These are phyloP conservation scores for Lasiommata megera DNA, from an alignment of 2,888 invertebrate species.

Conservation along the genomic window DNA sequence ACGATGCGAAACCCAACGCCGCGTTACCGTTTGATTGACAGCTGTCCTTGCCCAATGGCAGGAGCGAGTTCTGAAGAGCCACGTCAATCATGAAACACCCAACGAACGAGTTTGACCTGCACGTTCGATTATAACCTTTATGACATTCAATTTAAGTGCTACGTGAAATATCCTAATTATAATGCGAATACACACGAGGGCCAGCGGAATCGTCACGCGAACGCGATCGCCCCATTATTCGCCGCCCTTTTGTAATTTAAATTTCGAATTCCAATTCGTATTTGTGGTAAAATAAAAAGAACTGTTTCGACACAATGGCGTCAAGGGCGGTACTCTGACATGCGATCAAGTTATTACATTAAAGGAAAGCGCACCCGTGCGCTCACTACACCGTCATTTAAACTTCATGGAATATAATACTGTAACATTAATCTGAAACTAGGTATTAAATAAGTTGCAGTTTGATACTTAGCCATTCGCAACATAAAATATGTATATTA, in stretches of 20 bases:
- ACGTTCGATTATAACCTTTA: conserved; percentile 50
- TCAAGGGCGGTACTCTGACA: conserved; percentile 81
- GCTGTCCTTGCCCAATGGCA: conserved; percentile 89
- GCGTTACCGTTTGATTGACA: conserved; percentile 86
- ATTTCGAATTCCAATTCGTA: conserved; percentile 81
- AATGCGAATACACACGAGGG: conserved; percentile 54
- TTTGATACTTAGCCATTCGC: not conserved
- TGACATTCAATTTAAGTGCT: conserved; percentile 38
- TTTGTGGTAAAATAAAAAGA: conserved; percentile 81
- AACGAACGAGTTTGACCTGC: conserved; percentile 48
- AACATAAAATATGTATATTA: not conserved
- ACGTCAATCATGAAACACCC: conserved; percentile 85
- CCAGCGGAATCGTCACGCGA: conserved; percentile 66
- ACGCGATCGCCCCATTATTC: conserved; percentile 80
- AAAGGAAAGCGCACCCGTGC: conserved; percentile 76
- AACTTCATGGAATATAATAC: conserved; percentile 60
- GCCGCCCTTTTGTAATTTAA: conserved; percentile 81
- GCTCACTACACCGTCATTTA: conserved; percentile 62
- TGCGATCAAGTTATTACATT: conserved; percentile 82
- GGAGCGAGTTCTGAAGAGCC: conserved; percentile 88
- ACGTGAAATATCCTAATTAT: conserved; percentile 47
- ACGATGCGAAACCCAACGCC: conserved; percentile 64
- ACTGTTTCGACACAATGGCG: conserved; percentile 81
- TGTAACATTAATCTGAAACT: conserved; percentile 49
- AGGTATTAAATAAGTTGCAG: conserved; percentile 6